These are phyloP conservation scores for Platyscapa corneri DNA, from an alignment of 1,140 invertebrate species.

Conservation along the genomic window DNA sequence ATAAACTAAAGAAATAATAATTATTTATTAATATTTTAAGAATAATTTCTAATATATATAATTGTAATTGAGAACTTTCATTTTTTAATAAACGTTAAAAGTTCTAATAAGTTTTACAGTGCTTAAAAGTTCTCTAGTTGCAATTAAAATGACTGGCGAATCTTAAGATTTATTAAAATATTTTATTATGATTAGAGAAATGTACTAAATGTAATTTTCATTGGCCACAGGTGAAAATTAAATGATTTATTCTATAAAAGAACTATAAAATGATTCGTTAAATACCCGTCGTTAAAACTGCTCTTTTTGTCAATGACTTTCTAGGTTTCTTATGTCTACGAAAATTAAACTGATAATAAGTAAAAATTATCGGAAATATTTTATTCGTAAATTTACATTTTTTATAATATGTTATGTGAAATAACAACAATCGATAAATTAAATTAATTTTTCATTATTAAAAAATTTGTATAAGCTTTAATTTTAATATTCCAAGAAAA, in stretches of 20 bases:
- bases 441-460: too few species aligned
- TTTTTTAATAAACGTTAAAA: neutral
- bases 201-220: conserved; percentile 1
- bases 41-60: neutral
- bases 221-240: conserved; percentile 7
- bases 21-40: neutral
- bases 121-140: neutral
- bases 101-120: neutral
- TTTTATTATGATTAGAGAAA: conserved; percentile 37
- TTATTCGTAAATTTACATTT: too few species aligned
- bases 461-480: too few species aligned
- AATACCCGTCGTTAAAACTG: neutral
- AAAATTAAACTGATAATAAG: too few species aligned
- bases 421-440: too few species aligned
- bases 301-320: too few species aligned
- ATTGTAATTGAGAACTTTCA: neutral
- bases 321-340: too few species aligned
- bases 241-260: neutral
- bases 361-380: too few species aligned
- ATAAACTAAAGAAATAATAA: too few species aligned
- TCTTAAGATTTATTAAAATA: neutral
- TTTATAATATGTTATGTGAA: too few species aligned
- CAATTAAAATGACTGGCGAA: neutral
- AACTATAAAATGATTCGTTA: conserved; percentile 28
- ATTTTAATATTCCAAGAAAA: neutral